Percentiles rank a stretch among this genome's conserved stretches.
Conservation (phyloP, 2,888 invertebrate species). For the Chrysopilus asiliformis region DNA sequence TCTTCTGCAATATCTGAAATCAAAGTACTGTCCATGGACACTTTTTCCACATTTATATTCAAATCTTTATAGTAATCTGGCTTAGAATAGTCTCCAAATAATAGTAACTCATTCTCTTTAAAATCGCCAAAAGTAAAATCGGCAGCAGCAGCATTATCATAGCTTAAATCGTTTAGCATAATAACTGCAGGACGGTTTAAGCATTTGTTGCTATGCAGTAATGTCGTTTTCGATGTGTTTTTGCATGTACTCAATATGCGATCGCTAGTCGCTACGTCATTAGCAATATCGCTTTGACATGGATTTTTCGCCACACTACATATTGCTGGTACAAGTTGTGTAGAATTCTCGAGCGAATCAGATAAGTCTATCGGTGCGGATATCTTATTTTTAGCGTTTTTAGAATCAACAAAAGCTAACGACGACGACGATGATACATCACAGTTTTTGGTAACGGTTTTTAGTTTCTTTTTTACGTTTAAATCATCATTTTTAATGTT, state of each 20-base stretch:
- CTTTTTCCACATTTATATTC: slow-evolving; percentile 9
- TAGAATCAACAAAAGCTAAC: slow-evolving; percentile 11
- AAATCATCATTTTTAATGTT: too few species aligned
- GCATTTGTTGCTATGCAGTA: not conserved
- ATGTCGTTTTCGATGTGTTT: too few species aligned
- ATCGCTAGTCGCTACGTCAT: too few species aligned
- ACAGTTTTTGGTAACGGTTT: slow-evolving; percentile 9
- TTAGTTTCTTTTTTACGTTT: slow-evolving; percentile 11
- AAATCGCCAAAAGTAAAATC: slow-evolving; percentile 54
- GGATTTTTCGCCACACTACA: slow-evolving; percentile 1
- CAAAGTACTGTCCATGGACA: slow-evolving; percentile 10
- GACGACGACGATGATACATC: slow-evolving; percentile 4
- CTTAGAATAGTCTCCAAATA: slow-evolving; percentile 17
- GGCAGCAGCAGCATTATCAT: slow-evolving; percentile 36
- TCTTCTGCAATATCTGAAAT: slow-evolving; percentile 3
- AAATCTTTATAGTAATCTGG: slow-evolving; percentile 9
- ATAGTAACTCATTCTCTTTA: slow-evolving; percentile 33
- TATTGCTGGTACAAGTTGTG: too few species aligned
- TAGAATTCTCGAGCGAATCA: too few species aligned
- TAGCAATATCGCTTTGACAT: too few species aligned
- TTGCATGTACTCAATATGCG: not conserved
- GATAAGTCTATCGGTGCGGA: too few species aligned
- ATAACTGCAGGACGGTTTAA: slow-evolving; percentile 54
- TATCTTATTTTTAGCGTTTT: slow-evolving; percentile 14
- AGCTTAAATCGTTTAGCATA: slow-evolving; percentile 46